phyloP scores from a whole-genome alignment of 2,888 invertebrate genomes.

The Ormyrus rosae region DNA sequence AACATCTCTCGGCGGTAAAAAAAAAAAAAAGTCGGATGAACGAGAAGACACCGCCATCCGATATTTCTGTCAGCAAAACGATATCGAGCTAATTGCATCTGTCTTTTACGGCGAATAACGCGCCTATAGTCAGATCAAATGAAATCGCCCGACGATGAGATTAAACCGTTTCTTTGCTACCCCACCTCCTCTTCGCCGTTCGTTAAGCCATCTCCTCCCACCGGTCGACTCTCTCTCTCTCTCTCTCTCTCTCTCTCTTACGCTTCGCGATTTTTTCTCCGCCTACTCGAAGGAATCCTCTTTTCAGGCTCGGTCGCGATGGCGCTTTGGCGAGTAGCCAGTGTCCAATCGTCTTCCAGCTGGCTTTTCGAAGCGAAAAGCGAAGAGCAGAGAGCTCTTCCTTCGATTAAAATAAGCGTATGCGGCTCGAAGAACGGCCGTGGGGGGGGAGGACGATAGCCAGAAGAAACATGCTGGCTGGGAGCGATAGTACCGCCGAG shows the following conservation, averaged over 20 bases:
- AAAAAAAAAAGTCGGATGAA: neutral
- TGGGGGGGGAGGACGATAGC: neutral
- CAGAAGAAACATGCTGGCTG: conserved; percentile 43
- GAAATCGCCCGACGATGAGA: conserved; percentile 49
- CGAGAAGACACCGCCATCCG: conserved; percentile 62
- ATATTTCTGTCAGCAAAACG: conserved; percentile 74
- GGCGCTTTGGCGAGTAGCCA: conserved; percentile 53
- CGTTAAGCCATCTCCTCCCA: conserved; percentile 28
- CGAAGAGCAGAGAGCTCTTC: neutral
- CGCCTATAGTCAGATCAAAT: conserved; percentile 67
- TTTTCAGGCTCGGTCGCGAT: conserved; percentile 4
- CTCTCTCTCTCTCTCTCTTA: neutral
- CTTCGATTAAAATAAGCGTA: conserved; percentile 10
- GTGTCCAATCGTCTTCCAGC: conserved; percentile 44
- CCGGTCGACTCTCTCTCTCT: neutral
- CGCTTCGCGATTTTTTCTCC: conserved; percentile 4
- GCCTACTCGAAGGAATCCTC: neutral
- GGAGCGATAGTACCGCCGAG: conserved; percentile 19
- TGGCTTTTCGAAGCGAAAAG: too few species aligned
- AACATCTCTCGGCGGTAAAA: too few species aligned
- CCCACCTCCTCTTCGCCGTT: conserved; percentile 35
- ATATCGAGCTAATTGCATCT: conserved; percentile 73
- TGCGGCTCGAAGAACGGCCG: neutral
- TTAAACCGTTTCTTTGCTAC: conserved; percentile 49
- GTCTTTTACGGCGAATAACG: conserved; percentile 68